phyloP scores from a whole-genome alignment of 1,140 invertebrate genomes.

The Cephus cinctus region DNA sequence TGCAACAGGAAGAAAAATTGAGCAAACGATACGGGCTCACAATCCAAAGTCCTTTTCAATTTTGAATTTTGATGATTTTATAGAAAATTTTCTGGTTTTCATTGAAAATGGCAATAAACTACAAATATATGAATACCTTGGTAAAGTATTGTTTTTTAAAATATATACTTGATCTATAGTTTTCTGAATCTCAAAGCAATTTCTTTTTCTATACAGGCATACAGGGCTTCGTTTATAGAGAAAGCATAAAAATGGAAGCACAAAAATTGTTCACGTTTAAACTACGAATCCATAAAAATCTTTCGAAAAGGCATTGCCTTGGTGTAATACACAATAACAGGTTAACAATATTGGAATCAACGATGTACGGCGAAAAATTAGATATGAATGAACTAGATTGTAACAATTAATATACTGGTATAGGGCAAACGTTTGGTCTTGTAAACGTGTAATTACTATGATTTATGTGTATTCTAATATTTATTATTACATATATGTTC shows the following conservation, averaged over 20 bases:
- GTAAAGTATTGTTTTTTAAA: conserved; percentile 19
- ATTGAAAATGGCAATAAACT: conserved; percentile 30
- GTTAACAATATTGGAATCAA: conserved; percentile 46
- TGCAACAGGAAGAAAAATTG: conserved; percentile 15
- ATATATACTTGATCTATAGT: neutral
- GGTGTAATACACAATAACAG: conserved; percentile 27
- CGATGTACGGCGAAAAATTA: conserved; percentile 49
- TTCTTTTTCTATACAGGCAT: conserved; percentile 28
- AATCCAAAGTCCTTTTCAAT: conserved; percentile 28
- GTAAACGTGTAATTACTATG: no score
- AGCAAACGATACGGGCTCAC: conserved; percentile 29
- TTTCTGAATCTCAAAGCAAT: neutral
- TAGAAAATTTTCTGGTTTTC: conserved; percentile 38
- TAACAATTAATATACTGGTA: conserved; percentile 10
- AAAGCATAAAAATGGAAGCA: conserved; percentile 27
- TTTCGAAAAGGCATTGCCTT: conserved; percentile 27
- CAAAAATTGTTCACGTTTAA: conserved; percentile 14
- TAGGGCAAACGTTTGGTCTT: no score
- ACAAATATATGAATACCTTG: conserved; percentile 37
- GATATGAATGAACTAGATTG: conserved; percentile 32
- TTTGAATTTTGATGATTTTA: conserved; percentile 19
- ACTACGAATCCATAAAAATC: conserved; percentile 17
- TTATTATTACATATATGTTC: neutral
- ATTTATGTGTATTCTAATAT: neutral
- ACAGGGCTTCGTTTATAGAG: conserved; percentile 29